phyloP scores from a whole-genome alignment of 1,140 invertebrate genomes.

The Drosophila simulans region DNA sequence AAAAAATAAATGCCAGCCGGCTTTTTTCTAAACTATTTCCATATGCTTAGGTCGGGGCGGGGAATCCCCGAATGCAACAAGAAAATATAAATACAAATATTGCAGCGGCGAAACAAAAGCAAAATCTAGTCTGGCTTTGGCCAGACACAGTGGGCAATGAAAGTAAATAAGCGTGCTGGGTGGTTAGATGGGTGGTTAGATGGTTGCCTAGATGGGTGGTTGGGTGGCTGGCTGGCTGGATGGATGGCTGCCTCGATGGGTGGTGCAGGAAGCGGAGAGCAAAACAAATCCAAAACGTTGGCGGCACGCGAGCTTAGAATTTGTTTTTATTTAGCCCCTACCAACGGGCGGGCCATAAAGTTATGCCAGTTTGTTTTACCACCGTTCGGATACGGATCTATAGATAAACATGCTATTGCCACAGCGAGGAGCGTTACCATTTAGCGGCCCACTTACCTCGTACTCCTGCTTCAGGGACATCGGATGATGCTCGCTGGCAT shows the following conservation, averaged over 20 bases:
- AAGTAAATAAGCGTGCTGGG: constrained; percentile 60
- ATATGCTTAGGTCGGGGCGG: constrained; percentile 55
- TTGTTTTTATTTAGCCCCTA: constrained; percentile 51
- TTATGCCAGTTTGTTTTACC: constrained; percentile 49
- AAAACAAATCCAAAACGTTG: constrained; percentile 55
- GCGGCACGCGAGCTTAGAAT: constrained; percentile 76
- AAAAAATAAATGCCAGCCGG: constrained; percentile 60
- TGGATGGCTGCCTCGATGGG: neutral
- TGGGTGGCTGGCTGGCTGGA: neutral
- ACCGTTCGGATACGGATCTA: constrained; percentile 33
- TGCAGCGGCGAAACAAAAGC: constrained; percentile 43
- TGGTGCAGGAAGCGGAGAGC: constrained; percentile 12
- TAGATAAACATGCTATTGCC: constrained; percentile 29
- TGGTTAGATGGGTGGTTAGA: constrained; percentile 8
- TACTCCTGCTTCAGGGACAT: constrained; percentile 88
- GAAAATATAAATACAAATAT: constrained; percentile 64
- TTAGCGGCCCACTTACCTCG: constrained; percentile 85
- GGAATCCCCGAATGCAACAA: constrained; percentile 36
- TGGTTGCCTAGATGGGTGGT: neutral
- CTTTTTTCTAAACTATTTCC: constrained; percentile 70
- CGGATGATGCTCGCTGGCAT: constrained; percentile 76
- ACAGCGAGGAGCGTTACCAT: too few species aligned
- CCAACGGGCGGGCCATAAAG: constrained; percentile 34
- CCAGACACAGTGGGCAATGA: constrained; percentile 61
- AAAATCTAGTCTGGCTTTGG: constrained; percentile 28